phyloP scores from a whole-genome alignment of 2,113 vertebrate species.

The Morphnarchus princeps region DNA sequence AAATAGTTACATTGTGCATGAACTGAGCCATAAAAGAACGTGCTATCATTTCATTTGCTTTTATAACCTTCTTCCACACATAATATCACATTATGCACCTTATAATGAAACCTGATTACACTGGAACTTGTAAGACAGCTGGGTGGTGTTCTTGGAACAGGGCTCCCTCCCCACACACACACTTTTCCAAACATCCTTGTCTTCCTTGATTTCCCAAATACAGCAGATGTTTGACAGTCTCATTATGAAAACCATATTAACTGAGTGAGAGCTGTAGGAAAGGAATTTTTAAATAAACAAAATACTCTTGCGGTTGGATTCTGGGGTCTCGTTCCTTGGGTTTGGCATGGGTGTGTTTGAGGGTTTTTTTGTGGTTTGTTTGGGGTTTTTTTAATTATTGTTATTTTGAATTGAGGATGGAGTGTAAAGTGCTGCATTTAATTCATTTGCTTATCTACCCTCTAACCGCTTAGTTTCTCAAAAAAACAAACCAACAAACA shows the following conservation, averaged over 20 bases:
- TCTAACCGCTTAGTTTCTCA: background rate
- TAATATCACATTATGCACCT: background rate
- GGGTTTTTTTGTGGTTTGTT: fast-evolving
- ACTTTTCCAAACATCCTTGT: slow-evolving; percentile 24
- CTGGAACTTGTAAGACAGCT: slow-evolving; percentile 10
- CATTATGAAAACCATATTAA: slow-evolving; percentile 9
- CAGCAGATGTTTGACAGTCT: slow-evolving; percentile 38
- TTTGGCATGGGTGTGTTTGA: background rate
- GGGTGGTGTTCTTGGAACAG: background rate
- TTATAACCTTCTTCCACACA: slow-evolving; percentile 18
- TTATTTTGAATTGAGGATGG: background rate
- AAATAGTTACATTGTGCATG: background rate
- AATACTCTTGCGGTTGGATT: background rate
- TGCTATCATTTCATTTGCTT: slow-evolving; percentile 15
- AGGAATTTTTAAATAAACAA: background rate
- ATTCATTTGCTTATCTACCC: background rate
- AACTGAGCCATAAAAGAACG: background rate
- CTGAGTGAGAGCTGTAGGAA: background rate
- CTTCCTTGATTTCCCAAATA: slow-evolving; percentile 22
- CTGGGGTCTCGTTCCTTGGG: background rate
- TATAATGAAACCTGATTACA: slow-evolving; percentile 54
- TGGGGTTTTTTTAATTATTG: background rate
- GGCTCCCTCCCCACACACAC: background rate
- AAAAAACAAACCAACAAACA: background rate
- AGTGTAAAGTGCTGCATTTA: background rate